Base-by-base conservation (phyloP, 2,113 vertebrate species). In the Hippocampus comes region DNA sequence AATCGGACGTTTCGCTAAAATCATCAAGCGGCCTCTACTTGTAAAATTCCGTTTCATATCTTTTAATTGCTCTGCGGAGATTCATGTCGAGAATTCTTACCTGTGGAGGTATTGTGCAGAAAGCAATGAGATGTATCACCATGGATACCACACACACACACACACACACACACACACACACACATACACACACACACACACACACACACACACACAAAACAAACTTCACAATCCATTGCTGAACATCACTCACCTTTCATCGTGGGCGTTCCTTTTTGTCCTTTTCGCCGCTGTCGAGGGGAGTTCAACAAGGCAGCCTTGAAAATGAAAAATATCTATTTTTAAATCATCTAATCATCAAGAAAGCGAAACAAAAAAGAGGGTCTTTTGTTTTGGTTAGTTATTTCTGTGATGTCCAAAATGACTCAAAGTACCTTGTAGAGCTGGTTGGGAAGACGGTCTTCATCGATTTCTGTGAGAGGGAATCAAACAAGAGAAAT, bases 221-320 rank as follows among this genome's bases (percentile, higher is more conserved):
- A 51, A 51, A 51, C 49, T 51, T 51, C 18, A 51, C 49, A 17
- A 48, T 48, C 46, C 12, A 15, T 48, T 60, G 25, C 57, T 17
- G 10, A 30, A 38, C 9, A 41, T 41, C 61, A 66, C 42, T 5
- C 89, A 96, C 95, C 95, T 95, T 96, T 96, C 95, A 95, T 96
- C 8, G 95, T 97, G 0, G 95, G 95, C 2, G 93, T 95, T 75
- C 94, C 94, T 59, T 94, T 92, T 3, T 92, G 93, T 46, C 93
- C 94, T 91, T 96, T 97, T 89, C 95, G 93, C 72, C 93, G 91
- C 85, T 97, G 95, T 76, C 94, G 86, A 71, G 95, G 95, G 27
- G 95, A 96, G 88, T 95, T 94, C 78, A 95, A 67, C 86, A 96
- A 79, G 27, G 94, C 93, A 55, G 94, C 92, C 95, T 96, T 90